Evolutionary conservation across 2,113 vertebrate species (phyloP), one percentile per base, ranked within the genome.

Genomic region (Aptenodytes patagonicus): DNA sequence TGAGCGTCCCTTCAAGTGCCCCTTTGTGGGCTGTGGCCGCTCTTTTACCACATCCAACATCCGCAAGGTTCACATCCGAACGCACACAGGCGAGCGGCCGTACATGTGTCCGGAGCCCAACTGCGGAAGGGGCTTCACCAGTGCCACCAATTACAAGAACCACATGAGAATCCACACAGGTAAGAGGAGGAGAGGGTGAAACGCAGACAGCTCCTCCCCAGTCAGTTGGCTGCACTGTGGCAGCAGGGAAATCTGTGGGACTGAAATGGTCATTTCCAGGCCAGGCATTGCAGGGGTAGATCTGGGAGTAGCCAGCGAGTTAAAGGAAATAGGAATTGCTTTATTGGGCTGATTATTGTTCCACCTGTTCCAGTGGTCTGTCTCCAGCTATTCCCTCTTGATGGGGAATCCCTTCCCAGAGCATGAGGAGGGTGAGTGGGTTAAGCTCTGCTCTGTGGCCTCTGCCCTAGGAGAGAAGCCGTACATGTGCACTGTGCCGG

Each of bases 81-180:
- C 98, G 1, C 99, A 99, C 97, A 99, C 98, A 0, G 99, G 99
- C 4, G 98, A 99, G 97, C 93, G 98, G 64, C 98, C 99, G 0
- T 99, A 99, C 96, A 85, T 98, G 96, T 99, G 99, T 51, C 96
- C 98, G 0, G 98, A 99, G 95, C 98, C 98, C 21, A 96, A 88
- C 95, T 99, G 98, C 3, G 98, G 98, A 38, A 98, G 98, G 10
- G 98, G 98, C 90, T 99, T 99, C 95, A 98, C 98, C 92, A 99
- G 99, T 1, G 98, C 98, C 87, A 99, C 99, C 95, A 99, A 99
- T 95, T 99, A 98, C 97, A 99, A 99, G 98, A 99, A 99, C 93
- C 98, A 99, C 91, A 98, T 98, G 98, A 98, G 99, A 96, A 99
- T 99, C 90, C 99, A 99, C 96, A 99, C 98, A 95, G 99, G 99